Evolutionary conservation across 2,888 invertebrate genomes (phyloP).

Genomic region (Scaptomyza reducta): DNA sequence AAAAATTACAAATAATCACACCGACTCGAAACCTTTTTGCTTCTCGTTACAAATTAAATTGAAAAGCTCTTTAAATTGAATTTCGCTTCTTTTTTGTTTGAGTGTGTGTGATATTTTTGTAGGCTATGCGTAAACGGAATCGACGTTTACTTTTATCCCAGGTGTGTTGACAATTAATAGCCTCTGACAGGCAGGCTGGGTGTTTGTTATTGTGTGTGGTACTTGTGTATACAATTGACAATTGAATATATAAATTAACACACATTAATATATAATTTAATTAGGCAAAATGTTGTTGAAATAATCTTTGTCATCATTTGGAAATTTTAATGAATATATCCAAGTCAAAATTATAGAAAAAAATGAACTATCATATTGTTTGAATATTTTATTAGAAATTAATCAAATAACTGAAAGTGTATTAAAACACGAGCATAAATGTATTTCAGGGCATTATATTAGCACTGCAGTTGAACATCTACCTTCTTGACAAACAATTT

Average conservation of each 20-base stretch:
- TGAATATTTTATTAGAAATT: background rate
- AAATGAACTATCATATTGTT: background rate
- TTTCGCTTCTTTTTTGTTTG: constrained; percentile 18
- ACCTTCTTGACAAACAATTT: background rate
- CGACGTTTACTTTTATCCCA: constrained; percentile 26
- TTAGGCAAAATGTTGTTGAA: background rate
- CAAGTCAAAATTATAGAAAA: background rate
- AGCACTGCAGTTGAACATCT: background rate
- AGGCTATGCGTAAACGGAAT: constrained; percentile 13
- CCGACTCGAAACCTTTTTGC: constrained; percentile 13
- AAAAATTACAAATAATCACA: background rate
- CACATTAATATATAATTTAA: constrained; percentile 3
- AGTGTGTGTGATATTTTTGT: background rate
- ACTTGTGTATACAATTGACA: constrained; percentile 7
- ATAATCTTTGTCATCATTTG: background rate
- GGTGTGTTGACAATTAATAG: constrained; percentile 50
- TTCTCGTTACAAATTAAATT: constrained; percentile 37
- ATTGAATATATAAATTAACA: constrained; percentile 8
- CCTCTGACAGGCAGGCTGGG: constrained; percentile 30
- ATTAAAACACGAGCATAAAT: constrained; percentile 3
- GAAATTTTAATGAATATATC: background rate
- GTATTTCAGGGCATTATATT: constrained; percentile 2
- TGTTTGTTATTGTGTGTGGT: constrained; percentile 10
- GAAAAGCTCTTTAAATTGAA: constrained; percentile 53
- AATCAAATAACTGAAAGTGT: background rate